phyloP scores from a whole-genome alignment of 2,797 vertebrate genomes.

The Parotocinclus haroldoi region DNA sequence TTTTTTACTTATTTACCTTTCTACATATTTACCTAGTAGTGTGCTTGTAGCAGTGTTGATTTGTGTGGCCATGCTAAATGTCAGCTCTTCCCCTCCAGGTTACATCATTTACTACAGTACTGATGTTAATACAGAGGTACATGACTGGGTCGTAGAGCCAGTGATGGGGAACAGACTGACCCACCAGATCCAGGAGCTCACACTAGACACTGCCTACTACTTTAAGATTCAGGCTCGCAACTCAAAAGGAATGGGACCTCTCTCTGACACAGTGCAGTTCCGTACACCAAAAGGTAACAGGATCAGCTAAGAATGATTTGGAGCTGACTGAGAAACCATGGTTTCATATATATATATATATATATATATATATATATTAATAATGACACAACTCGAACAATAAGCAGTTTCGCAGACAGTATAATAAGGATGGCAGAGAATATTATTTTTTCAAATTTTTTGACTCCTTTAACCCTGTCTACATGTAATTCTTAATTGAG shows the following conservation, averaged over 20 bases:
- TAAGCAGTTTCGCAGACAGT: too few species aligned
- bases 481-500: constrained; percentile 61
- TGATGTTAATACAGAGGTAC: constrained; percentile 90
- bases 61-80: too few species aligned
- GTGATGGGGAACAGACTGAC: constrained; percentile 95
- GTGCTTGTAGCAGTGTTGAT: too few species aligned
- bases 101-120: constrained; percentile 99
- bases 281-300: constrained; percentile 90
- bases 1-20: too few species aligned
- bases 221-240: constrained; percentile 98
- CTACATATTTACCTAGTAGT: too few species aligned
- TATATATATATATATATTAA: too few species aligned
- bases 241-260: constrained; percentile 97
- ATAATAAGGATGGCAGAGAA: too few species aligned
- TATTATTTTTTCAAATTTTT: constrained; percentile 1
- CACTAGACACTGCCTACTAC: constrained; percentile 93
- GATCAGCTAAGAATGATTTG: neutral
- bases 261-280: constrained; percentile 94
- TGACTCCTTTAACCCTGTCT: constrained; percentile 51
- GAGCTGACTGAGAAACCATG: neutral
- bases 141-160: constrained; percentile 97
- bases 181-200: constrained; percentile 96
- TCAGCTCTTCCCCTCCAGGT: constrained; percentile 62
- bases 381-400: too few species aligned
- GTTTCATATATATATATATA: too few species aligned